Percentiles rank a stretch among this genome's conserved stretches.
phyloP scores from a whole-genome alignment of 2,113 vertebrate genomes.

The Verasper variegatus region DNA sequence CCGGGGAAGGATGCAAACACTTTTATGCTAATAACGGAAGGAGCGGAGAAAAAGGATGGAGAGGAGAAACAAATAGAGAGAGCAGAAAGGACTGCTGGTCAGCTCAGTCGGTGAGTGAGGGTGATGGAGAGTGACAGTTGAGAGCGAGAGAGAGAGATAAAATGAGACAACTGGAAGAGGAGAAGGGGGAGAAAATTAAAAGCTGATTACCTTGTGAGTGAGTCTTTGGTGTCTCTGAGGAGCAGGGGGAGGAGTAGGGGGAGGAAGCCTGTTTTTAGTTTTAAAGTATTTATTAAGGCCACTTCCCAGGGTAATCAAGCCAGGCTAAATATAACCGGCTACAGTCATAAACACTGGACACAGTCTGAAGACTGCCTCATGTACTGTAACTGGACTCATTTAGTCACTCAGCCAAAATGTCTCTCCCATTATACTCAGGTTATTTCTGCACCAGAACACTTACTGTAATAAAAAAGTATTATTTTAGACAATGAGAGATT shows the following conservation, averaged over 20 bases:
- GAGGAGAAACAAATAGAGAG: slow-evolving; percentile 18
- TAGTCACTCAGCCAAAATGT: not conserved
- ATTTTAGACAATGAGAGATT: not conserved
- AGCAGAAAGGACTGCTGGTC: slow-evolving; percentile 33
- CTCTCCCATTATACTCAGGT: not conserved
- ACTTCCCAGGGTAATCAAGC: slow-evolving; percentile 60
- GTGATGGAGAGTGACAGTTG: slow-evolving; percentile 40
- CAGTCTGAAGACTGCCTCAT: slow-evolving; percentile 11
- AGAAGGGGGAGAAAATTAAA: slow-evolving; percentile 66
- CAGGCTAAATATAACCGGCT: slow-evolving; percentile 63
- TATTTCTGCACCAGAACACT: not conserved
- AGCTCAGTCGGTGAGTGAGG: slow-evolving; percentile 26
- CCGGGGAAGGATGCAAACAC: slow-evolving; percentile 65
- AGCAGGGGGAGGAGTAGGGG: slow-evolving; percentile 21
- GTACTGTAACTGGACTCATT: slow-evolving; percentile 18
- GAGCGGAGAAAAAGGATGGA: not conserved
- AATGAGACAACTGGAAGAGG: slow-evolving; percentile 31
- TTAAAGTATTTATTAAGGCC: slow-evolving; percentile 73
- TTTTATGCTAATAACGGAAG: slow-evolving; percentile 71
- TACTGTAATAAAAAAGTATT: not conserved
- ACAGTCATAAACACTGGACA: slow-evolving; percentile 40
- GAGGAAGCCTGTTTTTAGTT: slow-evolving; percentile 44
- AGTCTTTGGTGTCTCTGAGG: slow-evolving; percentile 59
- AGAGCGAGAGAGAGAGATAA: slow-evolving; percentile 26
- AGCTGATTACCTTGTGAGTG: slow-evolving; percentile 75